phyloP scores from a whole-genome alignment of 1,140 invertebrate species.

The Rhagoletis pomonella region DNA sequence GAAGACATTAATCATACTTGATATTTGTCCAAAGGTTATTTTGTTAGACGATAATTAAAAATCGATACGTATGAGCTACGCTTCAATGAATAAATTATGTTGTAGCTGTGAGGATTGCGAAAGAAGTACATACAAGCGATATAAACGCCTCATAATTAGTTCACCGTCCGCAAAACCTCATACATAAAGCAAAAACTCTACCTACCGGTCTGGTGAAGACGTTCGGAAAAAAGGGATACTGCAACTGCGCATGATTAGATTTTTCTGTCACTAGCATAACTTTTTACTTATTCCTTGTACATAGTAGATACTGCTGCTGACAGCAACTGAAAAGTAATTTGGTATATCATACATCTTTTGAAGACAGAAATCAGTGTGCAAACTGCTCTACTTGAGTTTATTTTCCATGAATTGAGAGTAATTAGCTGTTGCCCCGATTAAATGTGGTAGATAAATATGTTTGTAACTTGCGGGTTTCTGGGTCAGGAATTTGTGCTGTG shows the following conservation, averaged over 20 bases:
- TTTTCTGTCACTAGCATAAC: conserved; percentile 10
- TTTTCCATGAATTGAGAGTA: conserved; percentile 31
- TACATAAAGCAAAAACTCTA: conserved; percentile 48
- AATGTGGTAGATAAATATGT: background rate
- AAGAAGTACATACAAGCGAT: background rate
- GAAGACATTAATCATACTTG: background rate
- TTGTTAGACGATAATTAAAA: background rate
- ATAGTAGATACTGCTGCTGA: conserved; percentile 24
- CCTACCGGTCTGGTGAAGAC: conserved; percentile 16
- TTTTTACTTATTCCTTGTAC: background rate
- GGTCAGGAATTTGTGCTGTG: conserved; percentile 22
- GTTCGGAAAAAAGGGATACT: conserved; percentile 20
- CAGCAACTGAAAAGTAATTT: conserved; percentile 29
- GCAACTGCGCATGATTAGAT: conserved; percentile 49
- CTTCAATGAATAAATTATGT: conserved; percentile 36
- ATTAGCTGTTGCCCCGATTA: conserved; percentile 1
- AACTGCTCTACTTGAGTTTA: conserved; percentile 16
- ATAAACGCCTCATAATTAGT: conserved; percentile 33
- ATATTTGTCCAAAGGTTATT: background rate
- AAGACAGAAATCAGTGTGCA: conserved; percentile 24
- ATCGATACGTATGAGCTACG: conserved; percentile 4
- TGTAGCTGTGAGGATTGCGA: background rate
- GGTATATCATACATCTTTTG: conserved; percentile 20
- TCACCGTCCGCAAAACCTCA: conserved; percentile 19
- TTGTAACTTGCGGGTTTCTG: background rate